Conservation (phyloP, 1,140 invertebrate genomes). For the Octopus sinensis region DNA sequence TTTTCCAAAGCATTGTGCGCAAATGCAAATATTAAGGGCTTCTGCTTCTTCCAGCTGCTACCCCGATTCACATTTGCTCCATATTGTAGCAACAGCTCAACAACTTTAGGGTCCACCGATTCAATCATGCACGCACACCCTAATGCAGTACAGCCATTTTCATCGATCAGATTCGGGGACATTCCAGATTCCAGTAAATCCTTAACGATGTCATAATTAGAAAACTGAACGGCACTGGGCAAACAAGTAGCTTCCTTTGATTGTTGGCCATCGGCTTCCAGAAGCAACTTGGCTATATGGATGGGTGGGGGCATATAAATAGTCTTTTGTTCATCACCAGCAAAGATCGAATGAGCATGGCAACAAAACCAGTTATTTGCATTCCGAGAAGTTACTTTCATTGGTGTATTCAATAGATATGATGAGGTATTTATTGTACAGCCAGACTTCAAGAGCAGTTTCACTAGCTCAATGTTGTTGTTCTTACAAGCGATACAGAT, state of each 20-base stretch:
- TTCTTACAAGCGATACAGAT: conserved; percentile 57
- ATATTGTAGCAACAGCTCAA: conserved; percentile 42
- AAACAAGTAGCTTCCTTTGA: conserved; percentile 40
- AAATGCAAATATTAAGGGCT: conserved; percentile 49
- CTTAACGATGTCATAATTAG: conserved; percentile 37
- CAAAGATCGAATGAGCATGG: conserved; percentile 26
- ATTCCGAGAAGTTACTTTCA: conserved; percentile 45
- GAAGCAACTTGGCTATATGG: conserved; percentile 42
- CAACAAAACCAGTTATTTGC: conserved; percentile 50
- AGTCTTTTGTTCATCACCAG: background rate
- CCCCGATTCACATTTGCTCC: conserved; percentile 49
- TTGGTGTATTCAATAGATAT: conserved; percentile 39
- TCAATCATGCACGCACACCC: conserved; percentile 43
- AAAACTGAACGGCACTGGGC: conserved; percentile 46
- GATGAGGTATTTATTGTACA: conserved; percentile 43
- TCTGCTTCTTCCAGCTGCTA: conserved; percentile 47
- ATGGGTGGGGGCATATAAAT: conserved; percentile 39
- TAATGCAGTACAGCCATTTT: conserved; percentile 45
- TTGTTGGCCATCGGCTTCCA: conserved; percentile 40
- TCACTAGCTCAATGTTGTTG: conserved; percentile 40
- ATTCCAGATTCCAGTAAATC: conserved; percentile 46
- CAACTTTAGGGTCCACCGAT: conserved; percentile 34
- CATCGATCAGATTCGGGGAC: conserved; percentile 49
- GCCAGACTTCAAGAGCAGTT: conserved; percentile 32
- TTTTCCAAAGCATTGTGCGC: conserved; percentile 51